These are phyloP conservation scores for Trinorchestia longiramus DNA, from an alignment of 1,140 invertebrate species.

Conservation along the genomic window DNA sequence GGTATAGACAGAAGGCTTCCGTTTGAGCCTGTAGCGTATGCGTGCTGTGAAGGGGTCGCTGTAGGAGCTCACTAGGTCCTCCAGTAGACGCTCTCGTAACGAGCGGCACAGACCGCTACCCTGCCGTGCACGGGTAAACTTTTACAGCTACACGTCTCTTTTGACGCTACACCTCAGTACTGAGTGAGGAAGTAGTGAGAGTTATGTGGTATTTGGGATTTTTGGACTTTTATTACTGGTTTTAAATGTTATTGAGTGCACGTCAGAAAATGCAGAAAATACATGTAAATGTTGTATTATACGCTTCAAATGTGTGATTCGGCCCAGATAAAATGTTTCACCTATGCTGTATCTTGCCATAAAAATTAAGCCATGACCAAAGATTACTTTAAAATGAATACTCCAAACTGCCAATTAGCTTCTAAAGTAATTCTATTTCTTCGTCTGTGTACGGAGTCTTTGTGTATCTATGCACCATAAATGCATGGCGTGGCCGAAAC, in stretches of 20 bases:
- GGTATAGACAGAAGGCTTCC: conserved; percentile 63
- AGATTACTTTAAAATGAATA: neutral
- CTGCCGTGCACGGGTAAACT: neutral
- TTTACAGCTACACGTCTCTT: neutral
- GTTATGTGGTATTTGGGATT: no score
- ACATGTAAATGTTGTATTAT: neutral
- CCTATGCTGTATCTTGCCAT: no score
- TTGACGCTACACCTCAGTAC: neutral
- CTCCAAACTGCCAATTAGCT: neutral
- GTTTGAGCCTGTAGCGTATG: conserved; percentile 64
- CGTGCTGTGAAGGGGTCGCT: conserved; percentile 62
- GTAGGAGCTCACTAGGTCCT: conserved; percentile 62
- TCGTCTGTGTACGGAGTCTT: neutral
- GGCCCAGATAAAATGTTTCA: neutral
- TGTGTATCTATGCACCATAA: neutral
- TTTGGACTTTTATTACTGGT: neutral
- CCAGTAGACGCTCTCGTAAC: conserved; percentile 57
- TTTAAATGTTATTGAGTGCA: neutral
- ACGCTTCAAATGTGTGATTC: neutral
- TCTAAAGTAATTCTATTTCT: neutral
- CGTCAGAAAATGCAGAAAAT: neutral
- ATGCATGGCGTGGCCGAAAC: neutral
- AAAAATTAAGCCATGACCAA: no score
- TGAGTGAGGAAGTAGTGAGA: no score
- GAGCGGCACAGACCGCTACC: conserved; percentile 24